Evolutionary conservation across 1,140 invertebrate genomes (phyloP).

Genomic region (Atta texana): DNA sequence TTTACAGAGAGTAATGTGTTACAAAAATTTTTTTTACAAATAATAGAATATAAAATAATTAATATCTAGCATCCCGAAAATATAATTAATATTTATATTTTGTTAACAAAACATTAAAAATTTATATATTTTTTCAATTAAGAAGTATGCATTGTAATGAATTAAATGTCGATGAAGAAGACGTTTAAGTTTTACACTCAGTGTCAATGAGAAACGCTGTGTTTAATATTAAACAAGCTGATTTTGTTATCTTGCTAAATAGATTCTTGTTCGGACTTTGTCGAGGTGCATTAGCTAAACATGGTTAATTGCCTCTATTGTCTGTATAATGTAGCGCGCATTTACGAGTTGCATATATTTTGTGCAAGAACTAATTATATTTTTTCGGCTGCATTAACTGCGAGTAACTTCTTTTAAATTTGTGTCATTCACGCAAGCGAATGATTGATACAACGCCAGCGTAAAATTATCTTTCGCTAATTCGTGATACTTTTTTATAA

Average conservation of each 20-base stretch:
- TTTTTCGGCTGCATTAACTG: slow-evolving; percentile 49
- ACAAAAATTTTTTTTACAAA: slow-evolving; percentile 3
- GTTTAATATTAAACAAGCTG: slow-evolving; percentile 54
- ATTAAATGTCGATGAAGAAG: not conserved
- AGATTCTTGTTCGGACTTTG: slow-evolving; percentile 12
- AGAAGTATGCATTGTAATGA: slow-evolving; percentile 6
- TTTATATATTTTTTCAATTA: not conserved
- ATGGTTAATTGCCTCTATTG: slow-evolving; percentile 31
- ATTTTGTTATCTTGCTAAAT: slow-evolving; percentile 33
- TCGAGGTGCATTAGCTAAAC: slow-evolving; percentile 12
- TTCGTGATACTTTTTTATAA: not conserved
- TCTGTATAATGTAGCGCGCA: slow-evolving; percentile 44
- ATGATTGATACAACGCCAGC: not conserved
- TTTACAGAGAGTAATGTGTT: not conserved
- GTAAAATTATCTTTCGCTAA: slow-evolving; percentile 16
- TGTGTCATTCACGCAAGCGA: slow-evolving; percentile 20
- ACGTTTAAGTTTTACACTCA: slow-evolving; percentile 71
- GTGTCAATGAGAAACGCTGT: slow-evolving; percentile 41
- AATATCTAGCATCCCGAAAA: not conserved
- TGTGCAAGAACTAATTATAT: slow-evolving; percentile 51
- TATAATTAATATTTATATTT: not conserved
- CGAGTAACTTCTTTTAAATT: slow-evolving; percentile 54
- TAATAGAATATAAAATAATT: not conserved
- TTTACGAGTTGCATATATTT: slow-evolving; percentile 45
- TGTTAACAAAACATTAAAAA: not conserved